A percentile compares a stretch with the other conserved stretches of the same genome.
Evolutionary conservation across 2,797 vertebrate species (phyloP).

Genomic region (Xenentodon cancila): DNA sequence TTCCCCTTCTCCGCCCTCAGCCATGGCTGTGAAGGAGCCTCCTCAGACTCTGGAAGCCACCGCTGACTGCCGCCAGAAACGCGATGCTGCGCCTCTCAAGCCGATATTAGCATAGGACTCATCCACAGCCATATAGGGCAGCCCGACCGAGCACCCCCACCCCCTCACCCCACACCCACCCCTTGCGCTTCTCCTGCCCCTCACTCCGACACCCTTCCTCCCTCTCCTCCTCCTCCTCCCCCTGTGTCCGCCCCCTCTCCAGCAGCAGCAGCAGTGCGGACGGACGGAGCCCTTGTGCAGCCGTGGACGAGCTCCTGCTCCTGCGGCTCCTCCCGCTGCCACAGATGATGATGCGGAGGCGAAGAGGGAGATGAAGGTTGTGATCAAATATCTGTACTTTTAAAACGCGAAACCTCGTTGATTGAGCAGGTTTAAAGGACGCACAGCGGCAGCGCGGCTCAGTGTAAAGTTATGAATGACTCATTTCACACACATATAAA

Average conservation of each 20-base stretch:
- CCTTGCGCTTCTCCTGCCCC: constrained; percentile 9
- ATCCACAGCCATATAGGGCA: constrained; percentile 96
- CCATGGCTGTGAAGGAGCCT: constrained; percentile 93
- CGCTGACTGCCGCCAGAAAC: constrained; percentile 83
- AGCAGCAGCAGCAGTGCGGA: constrained; percentile 51
- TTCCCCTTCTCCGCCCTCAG: constrained; percentile 96
- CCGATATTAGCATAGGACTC: constrained; percentile 92
- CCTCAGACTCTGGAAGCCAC: constrained; percentile 88
- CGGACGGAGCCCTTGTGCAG: constrained; percentile 22
- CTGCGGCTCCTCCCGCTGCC: constrained; percentile 12
- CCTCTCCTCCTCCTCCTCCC: constrained; percentile 10
- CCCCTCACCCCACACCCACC: constrained; percentile 31
- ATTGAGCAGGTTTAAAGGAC: no score
- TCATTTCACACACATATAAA: neutral
- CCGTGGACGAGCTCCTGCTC: constrained; percentile 23
- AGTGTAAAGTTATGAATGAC: neutral
- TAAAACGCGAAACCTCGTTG: no score
- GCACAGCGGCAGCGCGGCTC: no score
- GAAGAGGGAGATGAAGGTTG: neutral
- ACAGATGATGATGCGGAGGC: neutral
- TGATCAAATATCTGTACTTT: constrained; percentile 1
- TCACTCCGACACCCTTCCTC: constrained; percentile 17
- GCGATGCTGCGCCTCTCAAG: constrained; percentile 82
- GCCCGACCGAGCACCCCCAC: constrained; percentile 60
- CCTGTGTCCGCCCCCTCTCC: constrained; percentile 13